Conservation (phyloP, 2,888 invertebrate species). For the Pandemis heparana region DNA sequence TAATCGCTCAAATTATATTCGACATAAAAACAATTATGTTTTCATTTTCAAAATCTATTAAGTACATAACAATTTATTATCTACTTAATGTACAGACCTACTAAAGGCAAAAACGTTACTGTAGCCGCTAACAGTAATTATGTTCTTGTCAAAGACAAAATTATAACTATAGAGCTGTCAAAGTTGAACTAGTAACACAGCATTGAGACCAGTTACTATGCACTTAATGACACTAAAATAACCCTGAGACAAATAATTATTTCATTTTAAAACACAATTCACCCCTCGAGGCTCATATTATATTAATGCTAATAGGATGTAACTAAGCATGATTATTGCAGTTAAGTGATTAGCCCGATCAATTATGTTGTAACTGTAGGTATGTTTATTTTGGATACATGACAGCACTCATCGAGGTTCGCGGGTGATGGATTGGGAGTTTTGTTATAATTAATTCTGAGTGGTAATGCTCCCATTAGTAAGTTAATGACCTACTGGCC, state of each 20-base stretch:
- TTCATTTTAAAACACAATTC: conserved; percentile 18
- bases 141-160: conserved; percentile 25
- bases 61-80: background rate
- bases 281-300: conserved; percentile 17
- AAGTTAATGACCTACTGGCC: background rate
- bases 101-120: background rate
- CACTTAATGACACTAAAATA: conserved; percentile 29
- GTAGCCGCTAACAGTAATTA: conserved; percentile 14
- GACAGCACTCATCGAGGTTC: conserved; percentile 16
- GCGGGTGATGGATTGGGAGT: conserved; percentile 11
- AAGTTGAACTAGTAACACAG: conserved; percentile 19
- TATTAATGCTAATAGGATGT: conserved; percentile 34
- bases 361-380: conserved; percentile 4
- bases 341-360: conserved; percentile 29
- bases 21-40: too few relatives aligned
- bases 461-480: background rate
- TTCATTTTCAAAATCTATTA: background rate
- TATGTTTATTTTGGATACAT: conserved; percentile 5
- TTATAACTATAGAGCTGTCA: conserved; percentile 35
- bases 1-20: too few relatives aligned
- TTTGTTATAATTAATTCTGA: background rate
- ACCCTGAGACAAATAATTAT: conserved; percentile 33
- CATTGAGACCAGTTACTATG: conserved; percentile 25
- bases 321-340: conserved; percentile 23
- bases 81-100: background rate